phyloP scores from a whole-genome alignment of 2,888 invertebrate genomes.

The Phortica magna region DNA sequence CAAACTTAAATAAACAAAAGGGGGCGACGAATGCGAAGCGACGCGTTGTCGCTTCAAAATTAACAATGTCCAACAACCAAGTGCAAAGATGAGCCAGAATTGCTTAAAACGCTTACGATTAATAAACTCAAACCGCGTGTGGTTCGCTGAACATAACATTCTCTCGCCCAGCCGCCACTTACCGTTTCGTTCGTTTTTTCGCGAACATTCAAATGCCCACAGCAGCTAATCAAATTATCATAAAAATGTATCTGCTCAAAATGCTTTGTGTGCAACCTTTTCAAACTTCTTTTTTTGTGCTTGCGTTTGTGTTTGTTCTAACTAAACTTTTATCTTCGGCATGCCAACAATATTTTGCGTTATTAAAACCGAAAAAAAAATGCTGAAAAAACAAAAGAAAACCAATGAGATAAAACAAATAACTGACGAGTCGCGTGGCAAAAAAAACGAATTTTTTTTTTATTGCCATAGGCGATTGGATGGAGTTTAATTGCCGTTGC shows the following conservation, averaged over 20 bases:
- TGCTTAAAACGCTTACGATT: constrained; percentile 25
- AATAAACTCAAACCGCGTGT: constrained; percentile 29
- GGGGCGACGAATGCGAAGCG: not conserved
- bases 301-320: constrained; percentile 14
- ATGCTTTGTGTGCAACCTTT: constrained; percentile 17
- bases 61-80: not conserved
- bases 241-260: constrained; percentile 41
- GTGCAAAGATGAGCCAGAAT: not conserved
- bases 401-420: not conserved
- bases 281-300: not conserved
- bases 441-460: not conserved
- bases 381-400: not conserved
- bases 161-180: not conserved
- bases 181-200: constrained; percentile 10
- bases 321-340: not conserved
- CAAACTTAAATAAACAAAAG: not conserved
- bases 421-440: not conserved
- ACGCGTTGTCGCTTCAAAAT: not conserved
- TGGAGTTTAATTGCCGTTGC: constrained; percentile 28
- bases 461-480: constrained; percentile 3
- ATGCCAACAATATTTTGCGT: not conserved
- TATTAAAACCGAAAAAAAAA: not conserved
- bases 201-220: constrained; percentile 27
- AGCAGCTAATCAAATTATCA: constrained; percentile 52
- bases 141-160: constrained; percentile 1